Evolutionary conservation across 2,888 invertebrate species (phyloP).

Genomic region (Camponotus fellah): DNA sequence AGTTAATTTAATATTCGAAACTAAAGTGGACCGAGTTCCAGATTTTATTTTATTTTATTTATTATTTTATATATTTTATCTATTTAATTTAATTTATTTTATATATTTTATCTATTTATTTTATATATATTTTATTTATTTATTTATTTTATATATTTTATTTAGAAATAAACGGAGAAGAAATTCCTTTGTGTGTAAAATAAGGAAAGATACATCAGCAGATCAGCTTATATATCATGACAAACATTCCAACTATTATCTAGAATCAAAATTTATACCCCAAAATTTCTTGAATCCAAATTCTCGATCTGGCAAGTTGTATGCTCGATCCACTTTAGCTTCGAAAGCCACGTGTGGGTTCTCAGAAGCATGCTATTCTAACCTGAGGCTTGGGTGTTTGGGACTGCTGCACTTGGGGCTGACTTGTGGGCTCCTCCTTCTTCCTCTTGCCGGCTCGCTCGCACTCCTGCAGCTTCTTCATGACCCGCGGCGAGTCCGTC

Average conservation of each 20-base stretch:
- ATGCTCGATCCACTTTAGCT: conserved; percentile 7
- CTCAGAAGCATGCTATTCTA: conserved; percentile 33
- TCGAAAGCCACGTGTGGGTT: not conserved
- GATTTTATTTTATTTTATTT: too few species aligned
- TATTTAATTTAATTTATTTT: too few species aligned
- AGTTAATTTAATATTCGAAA: not conserved
- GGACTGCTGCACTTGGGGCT: conserved; percentile 84
- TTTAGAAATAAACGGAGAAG: too few species aligned
- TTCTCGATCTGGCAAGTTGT: not conserved
- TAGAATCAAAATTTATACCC: not conserved
- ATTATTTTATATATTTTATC: too few species aligned
- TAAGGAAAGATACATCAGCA: too few species aligned
- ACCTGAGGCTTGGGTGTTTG: conserved; percentile 87
- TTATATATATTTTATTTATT: too few species aligned
- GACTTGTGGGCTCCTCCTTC: conserved; percentile 90
- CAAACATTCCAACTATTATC: not conserved
- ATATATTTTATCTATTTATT: too few species aligned
- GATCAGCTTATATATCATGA: too few species aligned
- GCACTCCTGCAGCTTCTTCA: conserved; percentile 95
- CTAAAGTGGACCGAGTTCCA: conserved; percentile 1
- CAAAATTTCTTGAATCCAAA: not conserved
- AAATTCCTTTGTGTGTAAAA: too few species aligned
- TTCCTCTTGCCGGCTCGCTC: conserved; percentile 91
- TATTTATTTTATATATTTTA: too few species aligned
- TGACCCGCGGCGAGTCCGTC: conserved; percentile 95